These are phyloP conservation scores for Dicranocentrus wangi DNA, from an alignment of 2,888 invertebrate genomes.

Conservation along the genomic window DNA sequence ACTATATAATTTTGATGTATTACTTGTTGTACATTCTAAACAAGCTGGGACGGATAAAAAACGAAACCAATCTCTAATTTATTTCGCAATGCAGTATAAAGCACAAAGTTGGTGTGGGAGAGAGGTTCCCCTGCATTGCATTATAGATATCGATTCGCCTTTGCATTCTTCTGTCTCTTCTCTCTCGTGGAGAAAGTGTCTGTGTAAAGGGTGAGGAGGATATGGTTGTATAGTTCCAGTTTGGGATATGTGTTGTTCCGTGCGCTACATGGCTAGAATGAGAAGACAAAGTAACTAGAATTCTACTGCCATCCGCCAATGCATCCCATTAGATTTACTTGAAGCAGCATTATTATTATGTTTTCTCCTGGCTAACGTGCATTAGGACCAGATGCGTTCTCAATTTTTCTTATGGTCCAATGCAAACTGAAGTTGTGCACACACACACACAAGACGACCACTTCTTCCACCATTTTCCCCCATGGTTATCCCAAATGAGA, in stretches of 20 bases:
- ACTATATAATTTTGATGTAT: too few relatives aligned
- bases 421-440: too few relatives aligned
- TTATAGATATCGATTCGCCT: slow-evolving; percentile 3
- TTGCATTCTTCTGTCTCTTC: neutral
- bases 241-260: too few relatives aligned
- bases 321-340: neutral
- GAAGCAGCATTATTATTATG: neutral
- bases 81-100: slow-evolving; percentile 51
- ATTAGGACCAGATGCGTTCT: slow-evolving; percentile 47
- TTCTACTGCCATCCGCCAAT: neutral
- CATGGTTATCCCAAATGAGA: neutral
- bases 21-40: too few relatives aligned
- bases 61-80: slow-evolving; percentile 30
- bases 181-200: neutral
- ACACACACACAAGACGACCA: too few relatives aligned
- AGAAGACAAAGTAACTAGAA: neutral
- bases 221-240: too few relatives aligned
- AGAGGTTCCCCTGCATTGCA: neutral
- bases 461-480: neutral
- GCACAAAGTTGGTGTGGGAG: neutral
- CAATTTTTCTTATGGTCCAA: slow-evolving; percentile 32
- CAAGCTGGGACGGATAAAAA: too few relatives aligned
- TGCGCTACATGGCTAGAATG: too few relatives aligned
- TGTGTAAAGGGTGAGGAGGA: too few relatives aligned
- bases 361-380: neutral